phyloP scores from a whole-genome alignment of 2,113 vertebrate species.

The Coracopsis vasa region DNA sequence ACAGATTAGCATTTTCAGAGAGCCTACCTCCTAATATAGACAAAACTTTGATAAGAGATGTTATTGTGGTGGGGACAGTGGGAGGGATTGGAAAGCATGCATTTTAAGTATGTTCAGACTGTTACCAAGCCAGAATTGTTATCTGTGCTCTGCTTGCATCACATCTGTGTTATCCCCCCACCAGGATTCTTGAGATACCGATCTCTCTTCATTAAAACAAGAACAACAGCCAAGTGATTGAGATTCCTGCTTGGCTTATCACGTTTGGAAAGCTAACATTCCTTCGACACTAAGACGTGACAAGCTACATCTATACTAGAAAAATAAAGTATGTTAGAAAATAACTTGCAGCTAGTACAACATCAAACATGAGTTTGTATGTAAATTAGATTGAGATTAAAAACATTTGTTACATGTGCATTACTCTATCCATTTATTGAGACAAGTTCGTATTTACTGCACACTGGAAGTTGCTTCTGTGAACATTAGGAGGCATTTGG shows the following conservation, averaged over 20 bases:
- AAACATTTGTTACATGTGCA: background rate
- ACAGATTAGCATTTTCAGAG: background rate
- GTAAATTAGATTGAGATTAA: background rate
- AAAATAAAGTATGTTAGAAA: background rate
- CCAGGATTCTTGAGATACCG: conserved; percentile 60
- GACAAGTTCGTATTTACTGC: background rate
- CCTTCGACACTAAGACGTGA: background rate
- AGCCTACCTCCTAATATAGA: background rate
- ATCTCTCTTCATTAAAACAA: background rate
- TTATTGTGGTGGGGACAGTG: conserved; percentile 15
- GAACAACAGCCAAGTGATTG: background rate
- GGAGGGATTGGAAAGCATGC: conserved; percentile 42
- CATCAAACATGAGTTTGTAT: background rate
- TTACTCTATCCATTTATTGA: background rate
- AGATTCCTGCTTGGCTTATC: background rate
- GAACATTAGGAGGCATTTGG: background rate
- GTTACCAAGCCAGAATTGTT: conserved; percentile 6
- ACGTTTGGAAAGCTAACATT: background rate
- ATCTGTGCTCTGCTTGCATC: conserved; percentile 51
- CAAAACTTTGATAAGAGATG: background rate
- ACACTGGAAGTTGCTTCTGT: background rate
- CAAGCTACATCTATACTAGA: background rate
- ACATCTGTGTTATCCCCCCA: conserved; percentile 10
- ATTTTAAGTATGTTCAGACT: background rate
- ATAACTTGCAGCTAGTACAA: background rate